These are phyloP conservation scores for Thera britannica DNA, from an alignment of 2,888 invertebrate species.

Conservation along the genomic window DNA sequence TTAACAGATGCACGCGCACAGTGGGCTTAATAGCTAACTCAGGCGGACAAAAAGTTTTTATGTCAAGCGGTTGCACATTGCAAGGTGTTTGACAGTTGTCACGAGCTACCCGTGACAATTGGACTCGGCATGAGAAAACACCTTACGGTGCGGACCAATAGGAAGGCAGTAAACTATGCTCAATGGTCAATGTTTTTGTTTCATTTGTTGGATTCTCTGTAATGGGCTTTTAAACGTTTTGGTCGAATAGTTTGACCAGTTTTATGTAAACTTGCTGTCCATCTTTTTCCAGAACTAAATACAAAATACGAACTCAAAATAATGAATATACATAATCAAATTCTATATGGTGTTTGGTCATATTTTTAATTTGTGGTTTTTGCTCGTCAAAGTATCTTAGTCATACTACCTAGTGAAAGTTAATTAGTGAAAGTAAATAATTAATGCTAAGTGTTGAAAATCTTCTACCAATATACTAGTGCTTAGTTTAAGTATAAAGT, in stretches of 20 bases:
- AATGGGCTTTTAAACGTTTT: conserved; percentile 41
- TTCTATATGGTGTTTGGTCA: background rate
- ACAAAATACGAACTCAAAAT: background rate
- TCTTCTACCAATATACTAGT: background rate
- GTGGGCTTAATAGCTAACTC: conserved; percentile 53
- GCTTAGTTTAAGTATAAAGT: background rate
- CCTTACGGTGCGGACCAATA: conserved; percentile 55
- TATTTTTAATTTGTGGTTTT: background rate
- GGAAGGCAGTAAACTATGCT: conserved; percentile 47
- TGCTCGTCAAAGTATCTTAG: no score
- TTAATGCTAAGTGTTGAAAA: no score
- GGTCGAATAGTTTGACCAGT: conserved; percentile 20
- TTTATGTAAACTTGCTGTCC: background rate
- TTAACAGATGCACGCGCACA: conserved; percentile 62
- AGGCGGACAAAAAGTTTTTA: conserved; percentile 63
- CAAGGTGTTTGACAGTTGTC: conserved; percentile 63
- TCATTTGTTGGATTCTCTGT: conserved; percentile 47
- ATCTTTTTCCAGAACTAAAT: background rate
- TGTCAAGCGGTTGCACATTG: conserved; percentile 50
- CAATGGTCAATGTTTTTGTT: conserved; percentile 49
- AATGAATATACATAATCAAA: no score
- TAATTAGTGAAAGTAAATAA: no score
- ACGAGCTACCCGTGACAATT: conserved; percentile 58
- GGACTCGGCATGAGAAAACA: conserved; percentile 50
- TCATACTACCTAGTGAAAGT: no score